Conservation (phyloP, 2,113 vertebrate species). For the Tragelaphus imberbis region DNA sequence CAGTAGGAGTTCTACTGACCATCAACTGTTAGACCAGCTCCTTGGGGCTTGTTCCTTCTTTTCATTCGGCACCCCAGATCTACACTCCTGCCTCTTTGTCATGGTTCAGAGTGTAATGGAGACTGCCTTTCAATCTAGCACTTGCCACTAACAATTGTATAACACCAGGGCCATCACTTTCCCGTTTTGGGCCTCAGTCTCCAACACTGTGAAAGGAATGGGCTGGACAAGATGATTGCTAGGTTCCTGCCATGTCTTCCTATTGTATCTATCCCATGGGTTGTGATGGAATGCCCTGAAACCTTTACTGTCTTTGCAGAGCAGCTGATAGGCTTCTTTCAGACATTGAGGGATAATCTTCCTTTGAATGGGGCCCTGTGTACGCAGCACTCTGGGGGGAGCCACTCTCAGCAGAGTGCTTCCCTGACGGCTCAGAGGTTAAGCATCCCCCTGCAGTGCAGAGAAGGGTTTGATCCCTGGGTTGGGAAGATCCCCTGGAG, state of each 20-base stretch:
- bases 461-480: background rate
- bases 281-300: background rate
- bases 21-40: too few species aligned
- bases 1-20: background rate
- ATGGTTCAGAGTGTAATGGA: background rate
- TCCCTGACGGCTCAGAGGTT: background rate
- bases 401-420: background rate
- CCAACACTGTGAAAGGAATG: background rate
- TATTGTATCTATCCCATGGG: background rate
- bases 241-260: background rate
- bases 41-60: background rate
- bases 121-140: background rate
- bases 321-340: background rate
- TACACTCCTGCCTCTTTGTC: background rate
- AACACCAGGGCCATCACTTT: background rate
- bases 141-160: background rate
- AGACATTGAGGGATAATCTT: background rate
- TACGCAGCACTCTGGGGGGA: background rate
- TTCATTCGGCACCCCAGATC: background rate
- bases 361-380: background rate
- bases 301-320: background rate
- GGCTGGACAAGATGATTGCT: background rate
- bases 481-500: background rate
- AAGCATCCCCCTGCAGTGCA: background rate
- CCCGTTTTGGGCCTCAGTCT: background rate